Evolutionary conservation across 2,113 vertebrate genomes (phyloP), one percentile per base, ranked within the genome.

Genomic region (Motacilla alba): DNA sequence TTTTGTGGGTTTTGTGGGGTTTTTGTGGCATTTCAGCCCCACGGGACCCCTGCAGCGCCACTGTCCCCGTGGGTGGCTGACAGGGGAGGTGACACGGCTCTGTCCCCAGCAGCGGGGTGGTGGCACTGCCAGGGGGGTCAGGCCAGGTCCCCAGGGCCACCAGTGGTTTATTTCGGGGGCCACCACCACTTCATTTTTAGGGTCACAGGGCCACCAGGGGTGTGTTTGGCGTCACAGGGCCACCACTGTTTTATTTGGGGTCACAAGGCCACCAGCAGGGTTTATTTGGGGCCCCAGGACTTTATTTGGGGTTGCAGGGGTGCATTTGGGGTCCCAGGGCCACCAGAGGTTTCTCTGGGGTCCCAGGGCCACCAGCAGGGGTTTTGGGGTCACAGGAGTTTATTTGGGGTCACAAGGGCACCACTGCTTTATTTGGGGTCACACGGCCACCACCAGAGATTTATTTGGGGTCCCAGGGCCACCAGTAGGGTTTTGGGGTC

Each of bases 251-350:
- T 9, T 23, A 3, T 59, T 37, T 17, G 58, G n/a, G 22, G 58
- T 37, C 15, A 3, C 35, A 99, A 97, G 73, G 98, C 97, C 95
- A 99, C 98, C 89, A 99, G 97, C 17, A 46, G 44, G 47, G 21
- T 47, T 47, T 26, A 5, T 43, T 44, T 12, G 31, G 23, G 44
- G 16, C 35, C 33, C 8, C 43, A 66, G 39, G 39, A 39, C 10
- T 39, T 14, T 63, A 18, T 44, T 44, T 44, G 43, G 47, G 43
- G 15, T 46, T 31, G 0, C 22, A 46, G 39, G 39, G 35, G 35
- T 35, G 35, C 35, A 35, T 43, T 43, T 16, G 20, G 53, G 20
- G 31, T 56, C 31, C 4, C 55, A 23, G 33, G 11, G 23, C 17
- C n/a, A 49, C n/a, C 33, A 21, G 17, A 11, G 11, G 11, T 13